A percentile compares a stretch with the other conserved stretches of the same genome.
These are phyloP conservation scores for Cosmorhoe ocellata DNA, from an alignment of 2,888 invertebrate genomes.

Conservation along the genomic window DNA sequence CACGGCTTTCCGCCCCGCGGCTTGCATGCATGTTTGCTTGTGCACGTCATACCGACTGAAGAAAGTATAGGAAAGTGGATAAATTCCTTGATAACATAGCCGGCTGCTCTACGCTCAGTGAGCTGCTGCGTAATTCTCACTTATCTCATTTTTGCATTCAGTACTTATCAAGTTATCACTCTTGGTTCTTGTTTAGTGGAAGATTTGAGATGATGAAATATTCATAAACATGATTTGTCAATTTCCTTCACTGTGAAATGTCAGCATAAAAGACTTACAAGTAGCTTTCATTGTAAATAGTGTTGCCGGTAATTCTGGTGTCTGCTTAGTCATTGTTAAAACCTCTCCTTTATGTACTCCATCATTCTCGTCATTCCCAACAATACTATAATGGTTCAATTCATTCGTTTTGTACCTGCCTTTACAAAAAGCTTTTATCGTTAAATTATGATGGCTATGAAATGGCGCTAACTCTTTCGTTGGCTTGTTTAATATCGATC, in stretches of 20 bases:
- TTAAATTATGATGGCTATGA: conserved; percentile 39
- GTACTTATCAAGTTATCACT: too few relatives aligned
- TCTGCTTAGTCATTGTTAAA: conserved; percentile 55
- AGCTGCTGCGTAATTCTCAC: conserved; percentile 41
- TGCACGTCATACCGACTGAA: conserved; percentile 55
- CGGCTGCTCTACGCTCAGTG: conserved; percentile 46
- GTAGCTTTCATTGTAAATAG: conserved; percentile 43
- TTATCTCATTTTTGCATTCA: conserved; percentile 39
- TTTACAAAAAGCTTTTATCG: conserved; percentile 45
- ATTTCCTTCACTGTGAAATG: conserved; percentile 13
- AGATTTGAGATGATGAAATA: too few relatives aligned
- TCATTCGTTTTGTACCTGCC: conserved; percentile 44
- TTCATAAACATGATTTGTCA: too few relatives aligned
- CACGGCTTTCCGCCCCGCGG: too few relatives aligned
- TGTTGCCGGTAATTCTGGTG: conserved; percentile 48
- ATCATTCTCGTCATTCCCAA: conserved; percentile 52
- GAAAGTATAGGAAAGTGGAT: conserved; percentile 77
- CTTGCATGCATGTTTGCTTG: conserved; percentile 50
- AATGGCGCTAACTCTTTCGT: conserved; percentile 8
- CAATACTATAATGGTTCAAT: conserved; percentile 55
- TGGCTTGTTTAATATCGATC: conserved; percentile 35
- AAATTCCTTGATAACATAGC: conserved; percentile 64
- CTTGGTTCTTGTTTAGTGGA: too few relatives aligned
- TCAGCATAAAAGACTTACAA: conserved; percentile 29
- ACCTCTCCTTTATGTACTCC: conserved; percentile 52